Conservation (phyloP, 2,797 vertebrate genomes). For the Eurystomus glaucurus region DNA sequence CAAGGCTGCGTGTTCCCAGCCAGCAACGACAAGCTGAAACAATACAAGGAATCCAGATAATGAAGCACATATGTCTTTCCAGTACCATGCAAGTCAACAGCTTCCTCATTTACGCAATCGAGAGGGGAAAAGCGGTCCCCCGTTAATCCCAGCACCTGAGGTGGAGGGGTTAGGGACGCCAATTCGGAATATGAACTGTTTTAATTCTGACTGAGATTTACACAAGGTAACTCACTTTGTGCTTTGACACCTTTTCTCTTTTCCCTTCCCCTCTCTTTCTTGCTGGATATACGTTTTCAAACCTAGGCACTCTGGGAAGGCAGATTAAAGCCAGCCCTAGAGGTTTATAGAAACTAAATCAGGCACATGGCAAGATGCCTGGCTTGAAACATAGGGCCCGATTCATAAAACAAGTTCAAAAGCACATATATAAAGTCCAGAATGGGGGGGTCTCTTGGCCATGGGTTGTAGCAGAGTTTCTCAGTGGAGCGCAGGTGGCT, state of each 20-base stretch:
- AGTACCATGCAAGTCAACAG: constrained; percentile 49
- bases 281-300: neutral
- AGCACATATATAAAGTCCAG: neutral
- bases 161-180: too few species aligned
- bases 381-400: neutral
- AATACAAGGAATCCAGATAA: constrained; percentile 83
- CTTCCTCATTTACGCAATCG: constrained; percentile 70
- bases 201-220: too few species aligned
- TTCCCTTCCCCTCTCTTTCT: neutral
- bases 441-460: neutral
- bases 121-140: neutral
- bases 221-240: neutral
- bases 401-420: neutral
- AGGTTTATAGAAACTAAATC: constrained; percentile 22
- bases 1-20: constrained; percentile 68
- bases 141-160: constrained; percentile 28
- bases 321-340: constrained; percentile 60
- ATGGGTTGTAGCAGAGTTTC: neutral
- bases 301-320: constrained; percentile 11
- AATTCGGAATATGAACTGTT: too few species aligned
- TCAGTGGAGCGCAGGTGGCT: neutral
- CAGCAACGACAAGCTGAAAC: constrained; percentile 78
- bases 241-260: constrained; percentile 16
- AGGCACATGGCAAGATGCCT: constrained; percentile 42
- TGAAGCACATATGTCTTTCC: constrained; percentile 76